Evolutionary conservation across 2,797 vertebrate species (phyloP), one percentile per base, ranked within the genome.

Genomic region (Hapalemur alaotrensis): DNA sequence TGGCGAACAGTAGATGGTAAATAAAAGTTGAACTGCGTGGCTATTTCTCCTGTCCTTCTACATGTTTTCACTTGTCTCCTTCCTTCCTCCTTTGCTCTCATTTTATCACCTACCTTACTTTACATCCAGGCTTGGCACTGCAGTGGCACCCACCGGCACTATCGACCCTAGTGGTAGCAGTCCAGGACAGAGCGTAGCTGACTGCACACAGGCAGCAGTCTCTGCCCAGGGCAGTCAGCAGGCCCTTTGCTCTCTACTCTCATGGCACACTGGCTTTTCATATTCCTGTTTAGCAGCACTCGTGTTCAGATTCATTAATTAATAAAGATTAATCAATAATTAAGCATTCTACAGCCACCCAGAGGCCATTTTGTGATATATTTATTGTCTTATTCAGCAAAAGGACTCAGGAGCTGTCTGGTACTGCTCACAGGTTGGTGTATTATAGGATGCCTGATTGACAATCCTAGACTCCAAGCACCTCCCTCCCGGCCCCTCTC

Each of bases 241-340:
- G 30, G 41, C 7, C 38, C 28, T 35, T 46, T 23, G 4, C 32
- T 43, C 48, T 57, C 70, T 32, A 50, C 6, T 57, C 63, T 73
- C 52, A 18, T 1, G 17, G 48, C 46, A 43, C 25, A 10, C n/a
- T 43, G 46, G 20, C 18, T 91, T 69, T 76, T 91, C 86, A 38
- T 32, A 67, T 35, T 70, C 46, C 35, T 90, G 48, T n/a, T 93
- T 92, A 95, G 84, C 54, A 84, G 72, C 30, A 7, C 48, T 95
- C 9, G 4, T 84, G 48, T 87, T 95, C 87, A 79, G 73, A 96
- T 95, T 87, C 95, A 95, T 96, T 97, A 95, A 96, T 97, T 92
- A 97, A 94, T 97, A 88, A 88, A 95, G 88, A 96, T 97, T 93
- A 96, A 97, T 97, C 94, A 97, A 97, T 97, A 97, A 96, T 96